phyloP scores from a whole-genome alignment of 1,140 invertebrate species.

The Apis florea region DNA sequence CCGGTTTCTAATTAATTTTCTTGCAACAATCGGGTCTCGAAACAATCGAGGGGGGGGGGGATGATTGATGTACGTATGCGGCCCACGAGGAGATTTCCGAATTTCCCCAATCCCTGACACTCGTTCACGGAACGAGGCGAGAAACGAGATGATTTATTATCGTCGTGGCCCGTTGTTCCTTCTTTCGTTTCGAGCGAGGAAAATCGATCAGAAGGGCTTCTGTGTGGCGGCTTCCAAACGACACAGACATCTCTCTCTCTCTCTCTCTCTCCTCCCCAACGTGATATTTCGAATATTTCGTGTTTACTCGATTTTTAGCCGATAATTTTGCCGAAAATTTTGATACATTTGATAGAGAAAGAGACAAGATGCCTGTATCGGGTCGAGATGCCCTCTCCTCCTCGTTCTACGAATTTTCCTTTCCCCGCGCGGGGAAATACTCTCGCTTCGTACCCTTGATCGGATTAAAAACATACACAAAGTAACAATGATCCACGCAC shows the following conservation, averaged over 20 bases:
- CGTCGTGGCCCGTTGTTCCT: background rate
- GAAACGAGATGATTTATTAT: slow-evolving; percentile 15
- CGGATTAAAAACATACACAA: slow-evolving; percentile 14
- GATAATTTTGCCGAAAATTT: too few species aligned
- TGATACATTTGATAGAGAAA: too few species aligned
- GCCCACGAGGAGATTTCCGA: background rate
- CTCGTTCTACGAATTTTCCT: background rate
- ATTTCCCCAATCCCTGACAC: slow-evolving; percentile 17
- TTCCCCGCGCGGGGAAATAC: background rate
- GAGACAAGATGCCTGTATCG: background rate
- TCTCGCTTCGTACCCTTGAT: background rate
- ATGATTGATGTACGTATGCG: slow-evolving; percentile 19
- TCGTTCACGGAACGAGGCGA: background rate
- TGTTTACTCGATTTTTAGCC: too few species aligned
- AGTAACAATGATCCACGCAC: background rate
- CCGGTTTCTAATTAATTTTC: slow-evolving; percentile 51
- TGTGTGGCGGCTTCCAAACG: too few species aligned
- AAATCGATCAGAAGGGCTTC: background rate
- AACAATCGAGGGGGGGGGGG: background rate
- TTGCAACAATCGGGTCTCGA: background rate
- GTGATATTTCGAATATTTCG: too few species aligned
- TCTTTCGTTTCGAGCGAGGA: background rate
- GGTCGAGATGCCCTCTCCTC: background rate
- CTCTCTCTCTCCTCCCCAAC: too few species aligned
- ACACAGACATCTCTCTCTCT: too few species aligned